Conservation (phyloP, 2,888 invertebrate genomes). For the Lochmaea capreae region DNA sequence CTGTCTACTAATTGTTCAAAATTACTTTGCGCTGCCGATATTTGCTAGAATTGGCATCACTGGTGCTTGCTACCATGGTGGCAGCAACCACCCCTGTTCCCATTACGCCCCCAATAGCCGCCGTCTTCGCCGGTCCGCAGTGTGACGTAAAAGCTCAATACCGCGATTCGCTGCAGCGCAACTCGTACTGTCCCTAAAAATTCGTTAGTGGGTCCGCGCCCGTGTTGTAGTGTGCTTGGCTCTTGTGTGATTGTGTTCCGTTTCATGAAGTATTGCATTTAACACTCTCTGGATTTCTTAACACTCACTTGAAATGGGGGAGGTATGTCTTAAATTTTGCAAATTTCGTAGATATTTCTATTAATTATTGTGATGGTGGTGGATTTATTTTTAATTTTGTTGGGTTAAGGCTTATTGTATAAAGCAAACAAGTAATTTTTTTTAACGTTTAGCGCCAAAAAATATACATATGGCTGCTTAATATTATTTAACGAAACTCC, state of each 20-base stretch:
- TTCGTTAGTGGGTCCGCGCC: constrained; percentile 58
- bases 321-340: constrained; percentile 57
- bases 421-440: background rate
- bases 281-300: constrained; percentile 57
- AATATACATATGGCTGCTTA: too few relatives aligned
- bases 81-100: constrained; percentile 3
- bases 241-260: constrained; percentile 66
- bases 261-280: constrained; percentile 62
- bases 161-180: constrained; percentile 62
- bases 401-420: constrained; percentile 2
- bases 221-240: constrained; percentile 67
- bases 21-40: background rate
- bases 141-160: constrained; percentile 74
- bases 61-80: constrained; percentile 1
- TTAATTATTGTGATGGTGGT: background rate
- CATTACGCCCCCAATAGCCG: constrained; percentile 6
- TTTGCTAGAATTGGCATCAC: background rate
- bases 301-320: constrained; percentile 60
- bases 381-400: background rate
- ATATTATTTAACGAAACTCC: too few relatives aligned
- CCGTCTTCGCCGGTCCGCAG: constrained; percentile 66
- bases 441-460: background rate
- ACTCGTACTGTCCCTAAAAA: constrained; percentile 47
- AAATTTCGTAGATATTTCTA: background rate
- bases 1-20: too few relatives aligned